phyloP scores from a whole-genome alignment of 2,113 vertebrate species.

The Copsychus sechellarum region DNA sequence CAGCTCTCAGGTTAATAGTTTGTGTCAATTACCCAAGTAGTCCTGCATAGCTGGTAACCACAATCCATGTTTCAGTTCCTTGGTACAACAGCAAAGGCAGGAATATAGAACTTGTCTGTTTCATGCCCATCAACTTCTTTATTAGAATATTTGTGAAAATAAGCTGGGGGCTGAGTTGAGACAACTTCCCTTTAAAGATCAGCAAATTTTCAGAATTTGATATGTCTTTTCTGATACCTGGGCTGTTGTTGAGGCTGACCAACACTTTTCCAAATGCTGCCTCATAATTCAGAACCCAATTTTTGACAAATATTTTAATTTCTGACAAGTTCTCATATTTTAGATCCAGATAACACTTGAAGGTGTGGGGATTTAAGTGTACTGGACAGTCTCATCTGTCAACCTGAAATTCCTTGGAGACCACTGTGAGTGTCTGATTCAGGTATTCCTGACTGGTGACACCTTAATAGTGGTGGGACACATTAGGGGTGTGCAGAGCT shows the following conservation, averaged over 20 bases:
- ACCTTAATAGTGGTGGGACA: background rate
- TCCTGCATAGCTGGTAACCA: background rate
- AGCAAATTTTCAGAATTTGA: background rate
- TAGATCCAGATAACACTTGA: background rate
- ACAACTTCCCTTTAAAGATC: background rate
- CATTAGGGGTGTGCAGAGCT: background rate
- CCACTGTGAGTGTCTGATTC: background rate
- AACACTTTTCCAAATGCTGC: background rate
- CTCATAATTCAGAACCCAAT: background rate
- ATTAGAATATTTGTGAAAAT: background rate
- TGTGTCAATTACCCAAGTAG: background rate
- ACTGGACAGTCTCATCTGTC: background rate
- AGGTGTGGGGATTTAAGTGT: background rate
- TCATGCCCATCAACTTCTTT: background rate
- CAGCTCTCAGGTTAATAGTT: background rate
- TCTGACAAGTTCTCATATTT: background rate
- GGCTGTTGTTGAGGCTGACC: background rate
- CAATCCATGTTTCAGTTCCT: background rate
- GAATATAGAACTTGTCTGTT: background rate
- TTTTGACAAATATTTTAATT: background rate
- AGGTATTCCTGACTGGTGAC: background rate
- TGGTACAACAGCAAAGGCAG: background rate
- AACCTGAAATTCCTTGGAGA: background rate
- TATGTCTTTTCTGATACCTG: background rate
- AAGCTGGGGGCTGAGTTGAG: background rate